Evolutionary conservation across 2,113 vertebrate genomes (phyloP), one percentile per base, ranked within the genome.

Genomic region (Lycaon pictus): DNA sequence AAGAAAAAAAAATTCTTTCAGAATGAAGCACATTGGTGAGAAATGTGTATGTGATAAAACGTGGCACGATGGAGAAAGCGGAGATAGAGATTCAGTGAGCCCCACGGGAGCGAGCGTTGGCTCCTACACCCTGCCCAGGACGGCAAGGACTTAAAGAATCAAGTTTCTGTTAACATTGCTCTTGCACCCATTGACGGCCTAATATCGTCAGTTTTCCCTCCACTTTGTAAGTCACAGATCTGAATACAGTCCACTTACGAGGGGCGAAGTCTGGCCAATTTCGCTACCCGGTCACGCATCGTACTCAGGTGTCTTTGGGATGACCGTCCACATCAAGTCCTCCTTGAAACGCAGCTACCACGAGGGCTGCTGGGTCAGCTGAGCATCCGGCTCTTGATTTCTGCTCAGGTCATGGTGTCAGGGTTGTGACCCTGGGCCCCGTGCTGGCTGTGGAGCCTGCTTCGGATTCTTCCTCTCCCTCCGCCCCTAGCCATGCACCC

Each of bases 131-230:
- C 55, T 20, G 29, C 63, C 76, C 51, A 56, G 11, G n/a, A 77
- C 0, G 51, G 65, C 32, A 95, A 80, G 56, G 74, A 55, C 65
- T 83, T 79, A 53, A 93, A 56, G 20, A 92, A 29, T 83, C 32
- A 87, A 74, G 83, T 10, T 85, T 91, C 74, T 81, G 48, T 79
- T 94, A 85, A 55, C 74, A 74, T 22, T 85, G 55, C 55, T 89
- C 74, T 74, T 76, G 32, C 29, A 23, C 19, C 7, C 58, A 83
- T 67, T 71, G 72, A 81, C 25, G 55, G 7, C 3, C 72, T 53
- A 53, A 67, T 76, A 27, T 60, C 56, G 77, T 53, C 48, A 81
- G 48, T 65, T 92, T 81, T 62, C 74, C 35, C 29, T 76, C 67
- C 19, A 32, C 84, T 93, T 58, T 84, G 19, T 63, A 77, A 89